Base-by-base conservation (phyloP, 2,888 invertebrate genomes). In the Eupithecia subfuscata region DNA sequence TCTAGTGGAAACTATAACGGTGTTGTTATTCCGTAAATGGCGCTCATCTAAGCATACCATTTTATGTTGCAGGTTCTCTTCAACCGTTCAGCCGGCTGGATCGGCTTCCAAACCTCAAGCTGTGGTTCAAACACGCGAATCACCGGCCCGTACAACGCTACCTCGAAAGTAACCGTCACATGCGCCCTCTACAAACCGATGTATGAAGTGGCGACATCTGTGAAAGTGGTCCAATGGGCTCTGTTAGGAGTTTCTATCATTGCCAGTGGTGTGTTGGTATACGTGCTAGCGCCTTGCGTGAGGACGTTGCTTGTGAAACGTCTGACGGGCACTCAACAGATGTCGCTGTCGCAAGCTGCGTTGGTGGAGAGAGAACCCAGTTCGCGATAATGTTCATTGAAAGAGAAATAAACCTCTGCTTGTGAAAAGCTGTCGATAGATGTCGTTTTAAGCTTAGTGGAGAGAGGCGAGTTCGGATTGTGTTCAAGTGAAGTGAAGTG, bases 81-180 rank as follows among this genome's bases (percentile, higher is more conserved):
- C 86, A 95, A 95, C 81, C 89, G 93, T 78, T 92, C 95, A 37
- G 91, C 90, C 18, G 90, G 91, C 73, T 94, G 93, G 89, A 93
- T 95, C 30, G 92, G 94, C 48, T 95, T 92, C 84, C 87, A 89
- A 70, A 86, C 89, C 0, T 92, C 95, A 0, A 85, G 87, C 56
- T 95, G 95, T 74, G 95, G 95, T 0, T 88, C 93, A 0, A 84
- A 89, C 14, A 87, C 92, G 0, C 86, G 87, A 2, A 84, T 95
- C 11, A 83, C 90, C 0, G 95, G 95, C 0, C 95, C 95, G 0
- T 90, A 91, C 82, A 89, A 90, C 76, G 79, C 87, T 0, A 82
- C 89, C 0, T 78, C 81, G 18, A 69, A 68, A 12, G 73, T 77
- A 34, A 71, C 34, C 22, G 11, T 56, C 14, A 71, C 64, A 14